Base-by-base conservation (phyloP, 2,113 vertebrate species). In the Kobus ellipsiprymnus region DNA sequence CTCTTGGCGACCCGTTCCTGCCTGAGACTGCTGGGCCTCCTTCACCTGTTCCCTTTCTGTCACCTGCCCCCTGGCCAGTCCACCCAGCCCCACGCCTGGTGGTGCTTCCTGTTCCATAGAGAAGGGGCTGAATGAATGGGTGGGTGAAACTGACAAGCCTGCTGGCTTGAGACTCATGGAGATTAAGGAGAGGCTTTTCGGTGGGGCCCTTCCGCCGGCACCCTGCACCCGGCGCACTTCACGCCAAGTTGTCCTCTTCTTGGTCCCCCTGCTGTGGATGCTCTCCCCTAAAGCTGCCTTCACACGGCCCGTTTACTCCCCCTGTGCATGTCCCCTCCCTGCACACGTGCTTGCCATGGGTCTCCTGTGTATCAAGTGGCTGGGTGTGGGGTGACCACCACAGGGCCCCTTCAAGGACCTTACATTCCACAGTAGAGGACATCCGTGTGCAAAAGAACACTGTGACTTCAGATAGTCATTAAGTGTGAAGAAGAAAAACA, bases 151-250 rank as follows among this genome's bases (percentile, higher is more conserved):
- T 7, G 52, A 11, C 25, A 3, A 62, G 44, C 0, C 4, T 29
- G 71, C 27, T 36, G 25, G 14, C 50, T 23, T 8, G 12, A 27
- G 3, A 6, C 71, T 36, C n/a, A 3, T 0, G 17, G 27, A 17
- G 27, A 15, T n/a, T 3, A 23, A 71, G 67, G 33, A 67, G 4
- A 33, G 62, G 62, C 7, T 67, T n/a, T n/a, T 19, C 2, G 21
- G 21, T 6, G 9, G 0, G 48, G 5, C 25, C 11, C 2, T 21
- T 60, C 2, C 1, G 7, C 13, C 19, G 0, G 7, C 16, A 1
- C 8, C 55, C 54, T 8, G 10, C 27, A 29, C 36, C 2, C 1
- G n/a, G 48, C 29, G 0, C 2, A 0, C 3, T 30, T 33, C 11
- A 21, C 2, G 0, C 16, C 0, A 13, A 6, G 27, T 16, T 3